phyloP scores from a whole-genome alignment of 2,113 vertebrate genomes.

The Azemiops feae region DNA sequence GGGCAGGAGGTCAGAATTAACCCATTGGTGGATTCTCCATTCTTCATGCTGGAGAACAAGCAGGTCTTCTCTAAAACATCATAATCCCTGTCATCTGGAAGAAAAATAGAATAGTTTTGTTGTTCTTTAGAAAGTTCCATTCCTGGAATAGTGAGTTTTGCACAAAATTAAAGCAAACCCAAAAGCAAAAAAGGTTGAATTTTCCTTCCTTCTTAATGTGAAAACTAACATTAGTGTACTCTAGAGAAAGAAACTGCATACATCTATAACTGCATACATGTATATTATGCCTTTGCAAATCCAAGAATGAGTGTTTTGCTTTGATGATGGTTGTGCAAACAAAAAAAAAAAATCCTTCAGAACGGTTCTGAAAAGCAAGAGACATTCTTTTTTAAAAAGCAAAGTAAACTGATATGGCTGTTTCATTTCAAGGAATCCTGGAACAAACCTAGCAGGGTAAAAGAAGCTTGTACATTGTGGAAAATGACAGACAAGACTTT shows the following conservation, averaged over 20 bases:
- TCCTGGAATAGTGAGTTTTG: neutral
- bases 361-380: neutral
- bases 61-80: neutral
- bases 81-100: neutral
- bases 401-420: neutral
- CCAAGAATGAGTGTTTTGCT: neutral
- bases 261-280: neutral
- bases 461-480: neutral
- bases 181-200: neutral
- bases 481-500: neutral
- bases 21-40: too few species aligned
- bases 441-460: neutral
- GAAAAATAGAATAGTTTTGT: neutral
- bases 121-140: neutral
- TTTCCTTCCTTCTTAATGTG: neutral
- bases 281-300: neutral
- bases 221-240: neutral
- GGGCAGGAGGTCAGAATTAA: too few species aligned
- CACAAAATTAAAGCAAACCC: neutral
- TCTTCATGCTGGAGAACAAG: too few species aligned
- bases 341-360: neutral
- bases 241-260: neutral
- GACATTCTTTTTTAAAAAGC: neutral
- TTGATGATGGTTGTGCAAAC: neutral
- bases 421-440: neutral